Evolutionary conservation across 2,888 invertebrate species (phyloP).

Genomic region (Polydrusus tereticollis): DNA sequence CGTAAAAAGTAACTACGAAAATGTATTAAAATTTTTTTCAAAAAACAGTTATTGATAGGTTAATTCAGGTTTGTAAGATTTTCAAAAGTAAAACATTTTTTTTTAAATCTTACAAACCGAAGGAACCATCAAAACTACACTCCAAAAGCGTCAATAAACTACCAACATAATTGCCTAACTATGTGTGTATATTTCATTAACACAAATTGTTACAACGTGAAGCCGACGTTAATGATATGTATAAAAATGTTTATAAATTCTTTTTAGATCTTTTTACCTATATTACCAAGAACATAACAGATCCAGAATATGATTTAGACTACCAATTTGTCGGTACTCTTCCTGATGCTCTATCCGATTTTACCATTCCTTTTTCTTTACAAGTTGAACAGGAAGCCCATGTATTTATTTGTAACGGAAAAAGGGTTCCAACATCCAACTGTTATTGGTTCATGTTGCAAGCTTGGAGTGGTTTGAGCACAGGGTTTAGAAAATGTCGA

Average conservation of each 20-base stretch:
- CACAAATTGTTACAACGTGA: too few species aligned
- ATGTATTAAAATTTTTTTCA: too few species aligned
- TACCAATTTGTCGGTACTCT: not conserved
- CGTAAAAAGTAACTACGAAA: too few species aligned
- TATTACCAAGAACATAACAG: not conserved
- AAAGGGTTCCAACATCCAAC: conserved; percentile 24
- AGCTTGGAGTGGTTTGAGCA: conserved; percentile 53
- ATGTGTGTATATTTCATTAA: too few species aligned
- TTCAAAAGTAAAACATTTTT: too few species aligned
- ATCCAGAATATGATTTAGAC: not conserved
- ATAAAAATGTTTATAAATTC: not conserved
- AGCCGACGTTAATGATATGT: too few species aligned
- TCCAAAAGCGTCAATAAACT: too few species aligned
- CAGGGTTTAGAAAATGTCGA: conserved; percentile 57
- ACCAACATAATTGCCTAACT: too few species aligned
- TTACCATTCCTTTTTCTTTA: conserved; percentile 51
- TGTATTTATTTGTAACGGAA: conserved; percentile 57
- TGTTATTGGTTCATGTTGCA: conserved; percentile 62
- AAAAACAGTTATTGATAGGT: too few species aligned
- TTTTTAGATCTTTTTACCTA: conserved; percentile 24
- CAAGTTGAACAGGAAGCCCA: conserved; percentile 53
- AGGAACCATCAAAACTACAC: too few species aligned
- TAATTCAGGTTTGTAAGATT: too few species aligned
- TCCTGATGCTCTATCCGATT: conserved; percentile 6
- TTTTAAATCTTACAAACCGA: too few species aligned